Conservation (phyloP, 2,113 vertebrate genomes). For the Tursiops truncatus region DNA sequence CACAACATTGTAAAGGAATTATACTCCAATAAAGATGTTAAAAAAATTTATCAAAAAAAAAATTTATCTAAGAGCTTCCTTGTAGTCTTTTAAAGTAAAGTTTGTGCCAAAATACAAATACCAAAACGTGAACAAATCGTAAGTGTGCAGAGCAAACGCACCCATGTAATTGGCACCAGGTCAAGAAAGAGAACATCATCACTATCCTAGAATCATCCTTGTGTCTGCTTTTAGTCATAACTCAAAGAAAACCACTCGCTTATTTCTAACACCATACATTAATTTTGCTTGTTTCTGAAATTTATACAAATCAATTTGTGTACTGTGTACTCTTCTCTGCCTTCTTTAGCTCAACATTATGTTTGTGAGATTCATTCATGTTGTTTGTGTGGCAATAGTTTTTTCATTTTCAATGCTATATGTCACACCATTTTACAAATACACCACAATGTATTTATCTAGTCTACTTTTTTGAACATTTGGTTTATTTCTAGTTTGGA, state of each 20-base stretch:
- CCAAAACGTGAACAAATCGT: neutral
- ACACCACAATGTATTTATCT: neutral
- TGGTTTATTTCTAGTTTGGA: neutral
- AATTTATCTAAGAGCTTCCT: constrained; percentile 6
- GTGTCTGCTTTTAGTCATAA: neutral
- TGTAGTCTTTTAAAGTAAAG: neutral
- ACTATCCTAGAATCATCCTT: neutral
- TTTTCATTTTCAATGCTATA: neutral
- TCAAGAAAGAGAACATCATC: neutral
- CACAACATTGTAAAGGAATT: no score
- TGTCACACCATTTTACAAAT: constrained; percentile 14
- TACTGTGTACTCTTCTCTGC: neutral
- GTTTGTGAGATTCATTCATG: neutral
- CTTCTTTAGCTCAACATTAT: neutral
- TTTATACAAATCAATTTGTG: neutral
- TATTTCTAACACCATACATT: neutral
- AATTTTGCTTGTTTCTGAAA: constrained; percentile 20
- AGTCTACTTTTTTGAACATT: neutral
- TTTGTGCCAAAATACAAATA: neutral
- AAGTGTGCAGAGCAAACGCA: neutral
- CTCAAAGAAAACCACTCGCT: neutral
- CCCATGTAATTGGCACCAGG: neutral
- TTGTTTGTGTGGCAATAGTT: neutral
- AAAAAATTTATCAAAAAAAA: no score
- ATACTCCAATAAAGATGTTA: no score